Base-by-base conservation (phyloP, 2,113 vertebrate genomes). In the Aegithalos caudatus region DNA sequence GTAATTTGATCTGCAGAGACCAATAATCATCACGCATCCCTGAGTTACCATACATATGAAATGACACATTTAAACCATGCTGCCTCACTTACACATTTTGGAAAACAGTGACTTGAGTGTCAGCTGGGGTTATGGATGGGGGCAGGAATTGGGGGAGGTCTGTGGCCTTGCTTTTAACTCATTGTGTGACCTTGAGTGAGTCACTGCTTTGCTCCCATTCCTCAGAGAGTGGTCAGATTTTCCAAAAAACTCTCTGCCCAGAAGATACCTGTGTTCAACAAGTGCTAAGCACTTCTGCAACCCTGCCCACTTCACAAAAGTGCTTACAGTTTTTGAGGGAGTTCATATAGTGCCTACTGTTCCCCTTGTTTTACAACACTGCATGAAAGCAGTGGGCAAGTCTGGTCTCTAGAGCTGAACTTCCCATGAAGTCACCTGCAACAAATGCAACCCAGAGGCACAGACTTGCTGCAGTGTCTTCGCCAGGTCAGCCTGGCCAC, bases 131-230 rank as follows among this genome's bases (percentile, higher is more conserved):
- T 76, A 89, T 47, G 88, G 54, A 28, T 2, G 3, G 42, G 88
- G 62, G 66, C 92, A 94, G 88, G 66, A 94, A 76, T 31, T 6
- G 2, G 42, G 74, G 73, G 81, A 85, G 81, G 90, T 74, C 85
- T 79, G 65, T 84, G 65, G 65, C 73, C 57, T 76, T 56, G 77
- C 87, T 95, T 96, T 95, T 92, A 93, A 92, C 71, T 92, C 86
- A 74, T 82, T 95, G 29, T 60, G 4, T 44, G 92, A 94, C 96
- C 94, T 91, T 94, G 86, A 76, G 86, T 54, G 93, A 94, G 78
- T 91, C 62, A 25, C 47, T 94, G 42, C 33, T 58, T 67, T 17
- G 38, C 79, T 82, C 47, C 82, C 54, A 19, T 15, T 83, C 44
- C 51, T 88, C 40, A 88, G 70, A 76, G 11, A 51, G 27, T 0